A percentile compares a stretch with the other conserved stretches of the same genome.
phyloP scores from a whole-genome alignment of 2,797 vertebrate genomes.

The Otus scops region DNA sequence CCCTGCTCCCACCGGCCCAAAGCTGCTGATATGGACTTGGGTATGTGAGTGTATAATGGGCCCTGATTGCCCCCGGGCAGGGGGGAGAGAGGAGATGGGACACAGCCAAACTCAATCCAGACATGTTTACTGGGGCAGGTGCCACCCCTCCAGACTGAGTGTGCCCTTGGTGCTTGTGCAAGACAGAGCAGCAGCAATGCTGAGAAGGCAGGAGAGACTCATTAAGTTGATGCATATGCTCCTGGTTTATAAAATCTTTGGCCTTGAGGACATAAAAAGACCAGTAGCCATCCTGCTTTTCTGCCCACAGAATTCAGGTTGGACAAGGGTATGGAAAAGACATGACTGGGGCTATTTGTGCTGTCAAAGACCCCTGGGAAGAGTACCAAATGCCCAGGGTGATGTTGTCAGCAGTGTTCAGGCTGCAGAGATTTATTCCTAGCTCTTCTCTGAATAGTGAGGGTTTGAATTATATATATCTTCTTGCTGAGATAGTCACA shows the following conservation, averaged over 20 bases:
- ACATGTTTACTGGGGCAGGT: neutral
- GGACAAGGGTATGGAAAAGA: neutral
- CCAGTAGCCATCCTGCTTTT: neutral
- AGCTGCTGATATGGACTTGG: conserved; percentile 96
- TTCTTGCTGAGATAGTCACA: neutral
- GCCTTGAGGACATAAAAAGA: neutral
- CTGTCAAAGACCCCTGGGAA: neutral
- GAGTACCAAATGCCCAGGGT: neutral
- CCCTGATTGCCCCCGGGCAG: neutral
- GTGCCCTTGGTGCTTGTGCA: neutral
- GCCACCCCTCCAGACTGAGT: neutral
- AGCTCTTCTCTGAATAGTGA: neutral
- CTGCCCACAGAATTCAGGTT: neutral
- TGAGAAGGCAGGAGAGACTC: neutral
- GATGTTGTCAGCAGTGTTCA: neutral
- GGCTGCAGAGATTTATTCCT: neutral
- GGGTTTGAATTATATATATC: neutral
- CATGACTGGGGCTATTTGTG: accelerated
- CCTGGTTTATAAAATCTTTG: neutral
- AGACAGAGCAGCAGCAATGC: neutral
- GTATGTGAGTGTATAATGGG: conserved; percentile 66
- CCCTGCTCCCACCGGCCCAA: conserved; percentile 94
- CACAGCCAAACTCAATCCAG: neutral
- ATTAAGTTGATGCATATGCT: neutral
- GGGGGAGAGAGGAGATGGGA: neutral